These are phyloP conservation scores for Aporophyla lueneburgensis DNA, from an alignment of 2,888 invertebrate genomes.

Conservation along the genomic window DNA sequence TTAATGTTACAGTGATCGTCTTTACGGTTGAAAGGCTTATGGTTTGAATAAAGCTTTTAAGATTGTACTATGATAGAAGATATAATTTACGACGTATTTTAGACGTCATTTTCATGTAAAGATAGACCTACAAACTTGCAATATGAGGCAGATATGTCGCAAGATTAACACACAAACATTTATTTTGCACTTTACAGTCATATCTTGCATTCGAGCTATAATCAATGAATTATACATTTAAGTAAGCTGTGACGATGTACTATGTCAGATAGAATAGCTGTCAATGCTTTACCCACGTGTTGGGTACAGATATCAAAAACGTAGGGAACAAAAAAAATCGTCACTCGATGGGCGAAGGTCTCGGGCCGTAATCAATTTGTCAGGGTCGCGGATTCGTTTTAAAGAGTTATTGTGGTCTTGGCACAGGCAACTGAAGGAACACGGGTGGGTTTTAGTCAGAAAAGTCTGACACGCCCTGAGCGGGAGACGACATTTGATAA, in stretches of 20 bases:
- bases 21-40: not conserved
- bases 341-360: too few relatives aligned
- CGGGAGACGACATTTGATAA: too few relatives aligned
- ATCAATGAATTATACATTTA: not conserved
- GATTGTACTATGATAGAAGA: not conserved
- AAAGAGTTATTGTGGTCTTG: too few relatives aligned
- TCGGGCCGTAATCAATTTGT: too few relatives aligned
- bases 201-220: not conserved
- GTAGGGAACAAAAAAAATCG: too few relatives aligned
- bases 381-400: too few relatives aligned
- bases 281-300: too few relatives aligned
- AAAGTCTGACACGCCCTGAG: too few relatives aligned
- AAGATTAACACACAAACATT: too few relatives aligned
- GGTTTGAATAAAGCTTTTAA: slow-evolving; percentile 23
- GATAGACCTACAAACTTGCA: not conserved
- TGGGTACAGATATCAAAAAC: too few relatives aligned
- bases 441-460: too few relatives aligned
- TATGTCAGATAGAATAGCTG: not conserved
- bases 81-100: not conserved
- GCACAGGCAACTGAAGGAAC: too few relatives aligned
- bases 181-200: not conserved
- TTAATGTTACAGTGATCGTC: slow-evolving; percentile 10
- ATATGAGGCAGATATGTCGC: not conserved
- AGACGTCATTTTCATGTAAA: not conserved
- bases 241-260: not conserved